Evolutionary conservation across 2,797 vertebrate genomes (phyloP).

Genomic region (Netta rufina): DNA sequence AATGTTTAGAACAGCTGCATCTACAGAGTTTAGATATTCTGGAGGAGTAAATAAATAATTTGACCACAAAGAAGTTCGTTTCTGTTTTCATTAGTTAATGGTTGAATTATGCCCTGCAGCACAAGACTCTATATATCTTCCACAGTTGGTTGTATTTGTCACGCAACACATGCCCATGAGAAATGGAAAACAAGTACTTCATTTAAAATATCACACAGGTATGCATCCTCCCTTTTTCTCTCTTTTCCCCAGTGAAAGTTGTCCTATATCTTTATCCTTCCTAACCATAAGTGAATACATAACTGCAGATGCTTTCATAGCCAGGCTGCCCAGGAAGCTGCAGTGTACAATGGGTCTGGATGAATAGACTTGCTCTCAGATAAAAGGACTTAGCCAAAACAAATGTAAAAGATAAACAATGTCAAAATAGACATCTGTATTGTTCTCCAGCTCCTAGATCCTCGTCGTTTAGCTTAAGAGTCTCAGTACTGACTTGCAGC

Average conservation of each 20-base stretch:
- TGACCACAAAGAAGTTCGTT: background rate
- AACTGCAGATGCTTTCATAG: background rate
- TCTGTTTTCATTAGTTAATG: background rate
- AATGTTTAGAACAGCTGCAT: background rate
- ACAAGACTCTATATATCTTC: background rate
- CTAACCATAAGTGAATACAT: background rate
- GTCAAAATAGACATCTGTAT: background rate
- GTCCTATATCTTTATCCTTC: background rate
- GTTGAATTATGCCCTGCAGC: background rate
- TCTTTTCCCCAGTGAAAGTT: background rate
- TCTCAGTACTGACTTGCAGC: background rate
- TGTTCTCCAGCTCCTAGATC: background rate
- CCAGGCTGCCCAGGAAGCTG: background rate
- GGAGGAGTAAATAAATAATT: slow-evolving; percentile 1
- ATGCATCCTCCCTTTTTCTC: background rate
- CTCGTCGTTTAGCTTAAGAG: background rate
- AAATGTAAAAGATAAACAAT: background rate
- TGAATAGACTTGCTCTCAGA: background rate
- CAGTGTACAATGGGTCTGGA: background rate
- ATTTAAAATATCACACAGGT: background rate
- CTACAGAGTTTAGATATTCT: background rate
- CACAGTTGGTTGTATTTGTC: background rate
- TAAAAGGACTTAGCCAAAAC: background rate
- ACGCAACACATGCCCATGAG: background rate
- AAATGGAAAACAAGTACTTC: background rate